Base-by-base conservation (phyloP, 2,888 invertebrate genomes). In the Eustalomyia histrio region DNA sequence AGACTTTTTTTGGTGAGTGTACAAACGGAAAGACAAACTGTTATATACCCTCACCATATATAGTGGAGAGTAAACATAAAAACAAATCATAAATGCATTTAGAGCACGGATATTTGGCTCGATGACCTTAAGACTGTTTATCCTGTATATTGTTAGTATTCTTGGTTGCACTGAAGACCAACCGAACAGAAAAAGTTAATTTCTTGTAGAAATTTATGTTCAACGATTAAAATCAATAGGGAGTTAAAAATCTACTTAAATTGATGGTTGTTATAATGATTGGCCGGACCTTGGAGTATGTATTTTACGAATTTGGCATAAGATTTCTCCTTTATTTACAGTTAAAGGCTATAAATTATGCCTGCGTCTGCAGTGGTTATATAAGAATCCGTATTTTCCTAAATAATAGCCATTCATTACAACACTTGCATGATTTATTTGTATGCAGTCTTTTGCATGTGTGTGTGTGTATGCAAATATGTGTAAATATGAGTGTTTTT, bases 191-290 rank as follows among this genome's bases (percentile, higher is more conserved):
- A 29, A 29, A 16, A 4, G 47, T 61, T 35, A 61, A 57, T 39
- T 52, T 55, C 5, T 39, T 55, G 8, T 35, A 43, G 14, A 57
- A 69, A 69, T 53, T 57, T 58, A 74, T 69, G 64, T 43, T 14
- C 50, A 33, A 39, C 63, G 18, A 69, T 58, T 74, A 52, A 74
- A 58, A 64, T 50, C 58, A 58, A 35, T 63, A n/a, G 57, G 61
- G 43, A 39, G 16, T 35, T 47, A n/a, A 72, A 47, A 14, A 78
- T 60, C 18, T n/a, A 55, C 4, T 17, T 55, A 43, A 18, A 60
- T 43, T 17, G 43, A 55, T 61, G 60, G 21, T 17, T 24, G 35
- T 52, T 14, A 1, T 52, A 50, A 58, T 9, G 9, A 65, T 50
- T 7, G 14, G 0, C 10, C 39, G 39, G 17, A 52, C 1, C 39